A percentile compares a stretch with the other conserved stretches of the same genome.
Evolutionary conservation across 2,797 vertebrate genomes (phyloP).

Genomic region (Paedocypris micromegethes): DNA sequence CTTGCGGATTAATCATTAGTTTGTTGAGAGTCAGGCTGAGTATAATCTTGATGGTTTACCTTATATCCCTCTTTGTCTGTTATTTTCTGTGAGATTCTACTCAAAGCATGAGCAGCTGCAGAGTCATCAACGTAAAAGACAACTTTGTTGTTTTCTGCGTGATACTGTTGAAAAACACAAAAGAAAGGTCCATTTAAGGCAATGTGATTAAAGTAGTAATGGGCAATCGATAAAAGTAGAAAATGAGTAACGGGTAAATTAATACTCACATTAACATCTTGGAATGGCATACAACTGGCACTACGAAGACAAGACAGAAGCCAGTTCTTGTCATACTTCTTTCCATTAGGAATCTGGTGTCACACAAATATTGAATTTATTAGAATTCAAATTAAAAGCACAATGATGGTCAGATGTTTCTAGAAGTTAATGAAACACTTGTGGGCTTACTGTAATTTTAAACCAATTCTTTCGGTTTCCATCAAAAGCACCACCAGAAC

Average conservation of each 20-base stretch:
- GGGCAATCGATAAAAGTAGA: too few relatives aligned
- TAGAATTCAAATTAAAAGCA: too few relatives aligned
- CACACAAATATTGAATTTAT: not conserved
- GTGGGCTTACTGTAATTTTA: conserved; percentile 68
- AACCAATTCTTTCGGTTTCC: conserved; percentile 64
- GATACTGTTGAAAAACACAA: conserved; percentile 57
- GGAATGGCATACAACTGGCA: conserved; percentile 65
- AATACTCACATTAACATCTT: conserved; percentile 63
- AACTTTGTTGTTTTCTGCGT: conserved; percentile 65
- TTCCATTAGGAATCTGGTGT: conserved; percentile 71
- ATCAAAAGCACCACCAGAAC: conserved; percentile 28
- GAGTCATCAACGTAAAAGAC: conserved; percentile 72
- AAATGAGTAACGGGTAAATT: not conserved
- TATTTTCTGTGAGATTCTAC: conserved; percentile 67
- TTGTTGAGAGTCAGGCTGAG: not conserved
- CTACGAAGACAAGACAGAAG: conserved; percentile 65
- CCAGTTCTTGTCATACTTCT: conserved; percentile 74
- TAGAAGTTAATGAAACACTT: not conserved
- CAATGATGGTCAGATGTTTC: too few relatives aligned
- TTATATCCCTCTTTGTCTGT: conserved; percentile 68
- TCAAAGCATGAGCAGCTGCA: conserved; percentile 66
- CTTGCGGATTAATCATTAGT: too few relatives aligned
- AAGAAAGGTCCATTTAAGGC: not conserved
- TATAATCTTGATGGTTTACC: conserved; percentile 50
- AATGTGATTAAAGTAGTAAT: not conserved